Conservation (phyloP, 2,797 vertebrate species). For the Cyprinella venusta region DNA sequence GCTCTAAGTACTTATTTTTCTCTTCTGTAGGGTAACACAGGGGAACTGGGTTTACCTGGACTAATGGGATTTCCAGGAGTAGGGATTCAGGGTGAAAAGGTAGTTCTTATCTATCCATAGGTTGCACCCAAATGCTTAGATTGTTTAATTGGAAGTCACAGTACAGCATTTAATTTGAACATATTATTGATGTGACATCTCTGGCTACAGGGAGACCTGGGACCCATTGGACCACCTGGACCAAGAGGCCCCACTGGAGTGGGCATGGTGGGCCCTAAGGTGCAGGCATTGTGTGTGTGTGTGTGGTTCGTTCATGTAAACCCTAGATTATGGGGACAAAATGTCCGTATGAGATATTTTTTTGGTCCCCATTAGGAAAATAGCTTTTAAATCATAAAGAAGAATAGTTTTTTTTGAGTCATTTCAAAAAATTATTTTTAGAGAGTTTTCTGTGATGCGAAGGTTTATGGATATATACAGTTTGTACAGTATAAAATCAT, state of each 20-base stretch:
- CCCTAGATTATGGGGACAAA: too few relatives aligned
- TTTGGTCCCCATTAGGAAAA: too few relatives aligned
- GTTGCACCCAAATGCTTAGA: not conserved
- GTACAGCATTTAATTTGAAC: not conserved
- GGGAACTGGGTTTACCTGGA: conserved; percentile 79
- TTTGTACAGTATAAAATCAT: too few relatives aligned
- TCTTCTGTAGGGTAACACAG: conserved; percentile 78
- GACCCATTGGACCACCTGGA: conserved; percentile 72
- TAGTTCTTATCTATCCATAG: conserved; percentile 40
- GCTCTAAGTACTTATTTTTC: conserved; percentile 29
- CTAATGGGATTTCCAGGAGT: conserved; percentile 78
- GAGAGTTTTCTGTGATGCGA: too few relatives aligned
- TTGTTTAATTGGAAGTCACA: not conserved
- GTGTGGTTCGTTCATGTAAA: too few relatives aligned
- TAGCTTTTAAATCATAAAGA: too few relatives aligned
- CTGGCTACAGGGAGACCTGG: conserved; percentile 72
- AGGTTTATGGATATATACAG: too few relatives aligned
- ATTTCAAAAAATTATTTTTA: too few relatives aligned
- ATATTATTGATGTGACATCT: not conserved
- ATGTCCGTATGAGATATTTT: too few relatives aligned
- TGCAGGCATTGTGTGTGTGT: conserved; percentile 47
- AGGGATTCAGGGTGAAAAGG: conserved; percentile 84
- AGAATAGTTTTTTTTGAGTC: too few relatives aligned
- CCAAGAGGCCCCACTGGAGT: conserved; percentile 73
- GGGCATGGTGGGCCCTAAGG: conserved; percentile 76